These are phyloP conservation scores for Lycaon pictus DNA, from an alignment of 2,113 vertebrate species.

Conservation along the genomic window DNA sequence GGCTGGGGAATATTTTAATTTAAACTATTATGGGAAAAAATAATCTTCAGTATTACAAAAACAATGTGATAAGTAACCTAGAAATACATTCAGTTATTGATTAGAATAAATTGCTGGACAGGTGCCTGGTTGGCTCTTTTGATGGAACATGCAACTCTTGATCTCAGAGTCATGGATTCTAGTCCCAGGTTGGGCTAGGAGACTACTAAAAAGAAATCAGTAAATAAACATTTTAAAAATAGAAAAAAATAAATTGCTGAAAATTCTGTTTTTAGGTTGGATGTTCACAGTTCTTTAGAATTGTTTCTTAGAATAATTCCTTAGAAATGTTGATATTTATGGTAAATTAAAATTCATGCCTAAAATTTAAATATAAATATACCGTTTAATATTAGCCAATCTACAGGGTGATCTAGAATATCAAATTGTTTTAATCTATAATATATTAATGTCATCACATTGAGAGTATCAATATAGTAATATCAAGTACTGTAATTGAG, in stretches of 20 bases:
- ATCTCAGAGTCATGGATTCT: background rate
- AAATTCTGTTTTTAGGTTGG: background rate
- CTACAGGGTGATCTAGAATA: background rate
- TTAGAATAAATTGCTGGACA: background rate
- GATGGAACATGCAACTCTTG: background rate
- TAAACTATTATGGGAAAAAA: background rate
- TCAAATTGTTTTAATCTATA: background rate
- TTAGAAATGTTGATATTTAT: background rate
- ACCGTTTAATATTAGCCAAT: background rate
- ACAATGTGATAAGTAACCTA: background rate
- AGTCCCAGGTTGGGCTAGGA: background rate
- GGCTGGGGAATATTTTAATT: background rate
- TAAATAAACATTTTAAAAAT: background rate
- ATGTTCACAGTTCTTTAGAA: background rate
- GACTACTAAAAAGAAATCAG: background rate
- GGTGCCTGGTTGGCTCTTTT: background rate
- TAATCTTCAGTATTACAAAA: background rate
- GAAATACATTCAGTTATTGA: background rate
- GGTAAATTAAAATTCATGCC: background rate
- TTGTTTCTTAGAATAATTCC: background rate
- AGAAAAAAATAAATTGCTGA: background rate
- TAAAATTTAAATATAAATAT: background rate
- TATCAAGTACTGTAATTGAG: background rate
- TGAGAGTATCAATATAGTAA: background rate
- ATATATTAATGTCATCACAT: background rate